Evolutionary conservation across 2,888 invertebrate genomes (phyloP), one percentile per base, ranked within the genome.

Genomic region (Subacronicta megacephala): DNA sequence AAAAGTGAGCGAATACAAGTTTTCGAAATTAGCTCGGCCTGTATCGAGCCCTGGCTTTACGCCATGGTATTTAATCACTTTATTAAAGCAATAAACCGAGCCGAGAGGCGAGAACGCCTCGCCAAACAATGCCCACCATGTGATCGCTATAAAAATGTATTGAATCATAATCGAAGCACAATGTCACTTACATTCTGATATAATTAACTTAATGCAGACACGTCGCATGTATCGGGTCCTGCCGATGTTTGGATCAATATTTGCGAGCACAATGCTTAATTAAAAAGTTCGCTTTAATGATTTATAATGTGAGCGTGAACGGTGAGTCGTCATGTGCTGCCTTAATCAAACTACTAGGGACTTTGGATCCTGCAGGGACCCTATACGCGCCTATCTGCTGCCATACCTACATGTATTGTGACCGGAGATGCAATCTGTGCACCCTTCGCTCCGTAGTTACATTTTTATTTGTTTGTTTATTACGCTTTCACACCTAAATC

Each of bases 21-120:
- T 85, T 85, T 85, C 84, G 80, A 88, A 90, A 89, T 90, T 88
- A 90, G 86, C 85, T 83, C 81, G 68, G 75, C 67, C 81, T 77
- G 82, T 81, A 81, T 78, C 78, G 80, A 72, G 71, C 72, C 74
- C 73, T 84, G 82, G 84, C 85, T 83, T 84, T 84, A 83, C 86
- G 85, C 84, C 82, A 83, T 83, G 85, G 80, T 86, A 89, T 89
- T 90, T 89, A 90, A 89, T 90, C 89, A 89, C 89, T 89, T 87
- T 89, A 88, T 84, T 88, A 89, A 89, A 85, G 84, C 88, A 82
- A 86, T 90, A 89, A 89, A 87, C 75, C 75, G 71, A 64, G 72
- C 66, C 75, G 78, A 81, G 78, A 82, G 60, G 62, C 81, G 81
- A 81, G 78, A 80, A 81, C 80, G 80, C 77, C 70, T 69, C 70